These are phyloP conservation scores for Lottia scabra DNA, from an alignment of 2,888 invertebrate genomes.

Conservation along the genomic window DNA sequence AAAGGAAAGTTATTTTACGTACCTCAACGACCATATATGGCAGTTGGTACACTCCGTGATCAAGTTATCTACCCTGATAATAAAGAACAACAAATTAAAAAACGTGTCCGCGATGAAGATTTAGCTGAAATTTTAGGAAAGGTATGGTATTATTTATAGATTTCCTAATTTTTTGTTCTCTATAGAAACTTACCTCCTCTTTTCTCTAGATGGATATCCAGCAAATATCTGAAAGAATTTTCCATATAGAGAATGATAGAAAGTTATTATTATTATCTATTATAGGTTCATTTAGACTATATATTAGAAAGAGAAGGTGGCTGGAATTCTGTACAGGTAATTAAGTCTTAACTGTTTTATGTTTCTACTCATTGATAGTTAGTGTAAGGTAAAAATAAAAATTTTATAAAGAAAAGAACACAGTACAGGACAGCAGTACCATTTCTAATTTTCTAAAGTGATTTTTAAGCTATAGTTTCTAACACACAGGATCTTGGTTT, in stretches of 20 bases:
- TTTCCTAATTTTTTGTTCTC: too few relatives aligned
- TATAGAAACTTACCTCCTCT: too few relatives aligned
- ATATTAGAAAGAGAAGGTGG: conserved; percentile 86
- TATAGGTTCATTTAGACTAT: conserved; percentile 83
- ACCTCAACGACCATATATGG: conserved; percentile 97
- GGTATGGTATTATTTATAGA: conserved; percentile 41
- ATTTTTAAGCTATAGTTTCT: too few relatives aligned
- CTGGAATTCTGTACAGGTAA: conserved; percentile 81
- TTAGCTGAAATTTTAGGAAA: conserved; percentile 80
- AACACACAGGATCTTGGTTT: too few relatives aligned
- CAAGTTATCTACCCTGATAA: conserved; percentile 97
- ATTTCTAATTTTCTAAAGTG: too few relatives aligned
- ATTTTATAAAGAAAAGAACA: too few relatives aligned
- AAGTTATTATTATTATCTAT: conserved; percentile 14
- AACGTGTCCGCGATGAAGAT: conserved; percentile 83
- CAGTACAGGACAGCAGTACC: too few relatives aligned
- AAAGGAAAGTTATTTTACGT: conserved; percentile 96
- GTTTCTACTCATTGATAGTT: too few relatives aligned
- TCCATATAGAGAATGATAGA: too few relatives aligned
- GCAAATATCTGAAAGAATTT: too few relatives aligned
- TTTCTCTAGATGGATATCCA: too few relatives aligned
- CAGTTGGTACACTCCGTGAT: conserved; percentile 91
- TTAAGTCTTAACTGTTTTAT: not conserved
- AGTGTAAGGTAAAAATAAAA: too few relatives aligned
- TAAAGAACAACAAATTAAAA: conserved; percentile 81